A percentile compares a stretch with the other conserved stretches of the same genome.
Evolutionary conservation across 2,888 invertebrate genomes (phyloP).

Genomic region (Smittia sp.): DNA sequence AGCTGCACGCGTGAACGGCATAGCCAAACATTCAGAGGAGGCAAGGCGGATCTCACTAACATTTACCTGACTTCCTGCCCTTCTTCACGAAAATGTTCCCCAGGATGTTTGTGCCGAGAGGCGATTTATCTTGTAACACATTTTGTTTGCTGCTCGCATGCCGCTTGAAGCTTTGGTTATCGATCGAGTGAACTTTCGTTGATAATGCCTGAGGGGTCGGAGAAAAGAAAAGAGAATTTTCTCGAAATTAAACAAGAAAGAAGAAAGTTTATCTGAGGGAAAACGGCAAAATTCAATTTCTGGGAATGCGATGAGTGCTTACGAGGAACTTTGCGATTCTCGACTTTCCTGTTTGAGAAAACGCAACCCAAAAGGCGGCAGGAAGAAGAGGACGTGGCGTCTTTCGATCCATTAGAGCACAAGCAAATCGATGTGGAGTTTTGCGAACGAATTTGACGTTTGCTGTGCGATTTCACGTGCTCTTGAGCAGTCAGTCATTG

Average conservation of each 20-base stretch:
- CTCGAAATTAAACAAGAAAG: constrained; percentile 3
- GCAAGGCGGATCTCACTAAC: background rate
- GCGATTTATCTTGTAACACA: constrained; percentile 44
- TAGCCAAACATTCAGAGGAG: background rate
- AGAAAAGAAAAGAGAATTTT: constrained; percentile 2
- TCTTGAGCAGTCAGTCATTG: too few species aligned
- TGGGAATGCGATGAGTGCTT: background rate
- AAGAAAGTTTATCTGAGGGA: background rate
- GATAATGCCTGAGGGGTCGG: constrained; percentile 28
- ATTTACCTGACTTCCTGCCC: constrained; percentile 45
- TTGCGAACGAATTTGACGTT: too few species aligned
- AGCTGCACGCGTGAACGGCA: background rate
- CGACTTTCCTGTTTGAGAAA: too few species aligned
- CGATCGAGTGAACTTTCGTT: constrained; percentile 30
- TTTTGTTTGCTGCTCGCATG: constrained; percentile 24
- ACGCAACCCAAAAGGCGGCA: too few species aligned
- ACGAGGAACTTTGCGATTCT: too few species aligned
- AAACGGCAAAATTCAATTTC: background rate
- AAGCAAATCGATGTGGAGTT: too few species aligned
- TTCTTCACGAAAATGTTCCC: constrained; percentile 53
- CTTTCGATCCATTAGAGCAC: background rate
- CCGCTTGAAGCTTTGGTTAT: constrained; percentile 10
- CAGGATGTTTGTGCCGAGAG: constrained; percentile 49
- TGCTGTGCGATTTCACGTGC: too few species aligned
- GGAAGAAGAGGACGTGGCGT: background rate